phyloP scores from a whole-genome alignment of 2,888 invertebrate species.

The Sinodicranocentrus sp. region DNA sequence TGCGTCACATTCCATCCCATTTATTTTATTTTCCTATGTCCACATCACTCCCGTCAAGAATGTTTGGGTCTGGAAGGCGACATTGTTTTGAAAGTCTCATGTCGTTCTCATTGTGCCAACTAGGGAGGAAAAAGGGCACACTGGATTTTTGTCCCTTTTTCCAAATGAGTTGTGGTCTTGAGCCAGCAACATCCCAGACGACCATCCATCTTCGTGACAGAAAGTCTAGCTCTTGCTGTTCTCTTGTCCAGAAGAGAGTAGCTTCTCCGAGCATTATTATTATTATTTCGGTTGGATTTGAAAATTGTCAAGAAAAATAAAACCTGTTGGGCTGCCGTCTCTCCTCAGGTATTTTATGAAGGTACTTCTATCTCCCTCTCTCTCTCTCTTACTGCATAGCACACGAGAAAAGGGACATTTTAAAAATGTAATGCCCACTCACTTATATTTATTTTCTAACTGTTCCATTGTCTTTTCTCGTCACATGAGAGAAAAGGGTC shows the following conservation, averaged over 20 bases:
- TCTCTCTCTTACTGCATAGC: background rate
- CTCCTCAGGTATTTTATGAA: constrained; percentile 54
- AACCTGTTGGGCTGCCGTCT: constrained; percentile 44
- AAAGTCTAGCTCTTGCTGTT: constrained; percentile 62
- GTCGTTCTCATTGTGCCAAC: constrained; percentile 38
- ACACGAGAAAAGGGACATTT: background rate
- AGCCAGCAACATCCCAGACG: constrained; percentile 29
- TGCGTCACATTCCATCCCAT: constrained; percentile 43
- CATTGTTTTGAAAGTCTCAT: constrained; percentile 69
- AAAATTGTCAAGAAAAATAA: constrained; percentile 38
- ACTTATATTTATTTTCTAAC: constrained; percentile 47
- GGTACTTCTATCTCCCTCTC: background rate
- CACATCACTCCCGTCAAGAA: constrained; percentile 11
- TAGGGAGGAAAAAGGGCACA: constrained; percentile 11
- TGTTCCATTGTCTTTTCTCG: constrained; percentile 62
- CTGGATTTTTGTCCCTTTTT: constrained; percentile 27
- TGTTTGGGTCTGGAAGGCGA: constrained; percentile 43
- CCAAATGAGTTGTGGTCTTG: constrained; percentile 27
- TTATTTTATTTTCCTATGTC: constrained; percentile 2
- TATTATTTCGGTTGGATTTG: constrained; percentile 2
- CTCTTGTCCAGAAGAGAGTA: constrained; percentile 25
- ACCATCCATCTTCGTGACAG: constrained; percentile 68
- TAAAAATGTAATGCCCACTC: constrained; percentile 47
- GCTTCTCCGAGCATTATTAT: background rate
- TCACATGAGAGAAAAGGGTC: constrained; percentile 27